Base-by-base conservation (phyloP, 1,140 invertebrate genomes). In the Akabosia matsudoensis region DNA sequence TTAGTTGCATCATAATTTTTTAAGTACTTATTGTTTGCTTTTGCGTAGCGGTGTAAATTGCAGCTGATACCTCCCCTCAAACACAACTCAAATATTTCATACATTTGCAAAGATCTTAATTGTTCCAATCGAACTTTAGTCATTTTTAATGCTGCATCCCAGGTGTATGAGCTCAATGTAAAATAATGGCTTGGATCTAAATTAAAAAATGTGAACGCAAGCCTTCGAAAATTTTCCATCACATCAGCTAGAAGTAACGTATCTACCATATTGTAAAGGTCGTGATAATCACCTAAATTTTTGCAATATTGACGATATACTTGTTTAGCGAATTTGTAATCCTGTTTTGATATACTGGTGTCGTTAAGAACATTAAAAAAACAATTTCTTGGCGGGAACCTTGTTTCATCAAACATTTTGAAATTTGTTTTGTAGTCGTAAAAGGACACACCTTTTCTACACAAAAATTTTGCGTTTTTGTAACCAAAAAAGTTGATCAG, bases 351-450 rank as follows among this genome's bases (percentile, higher is more conserved):
- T 45, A 45, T 45, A 18, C 18, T 45, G 18, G 37, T 18, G 18
- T 45, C 37, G 18, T 7, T 10, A 7, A 45, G 18, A 7, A 10
- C 18, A 18, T 45, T 45, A 45, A 45, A 45, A 45, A 45, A 45
- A n/a, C n/a, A n/a, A n/a, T 31, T n/a, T 30, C n/a, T 52, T 0
- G 56, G 16, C 0, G 84, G 79, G 37, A 82, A 72, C 56, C 78
- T 1, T 3, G 54, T 79, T 61, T 83, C 80, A 0, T 81, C 13
- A 31, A 33, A 74, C 28, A 52, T 67, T 24, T 30, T 75, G 18
- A 31, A 70, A 70, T 7, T 13, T 7, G 4, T 34, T 3, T 30
- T 70, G 28, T 33, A 70, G 18, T 70, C 67, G 22, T 70, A 70
- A 33, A 34, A 34, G 33, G 28, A 70, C 3, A 70, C 28, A 10